A percentile compares a stretch with the other conserved stretches of the same genome.
These are phyloP conservation scores for Apistogramma diplotaenia DNA, from an alignment of 2,113 vertebrate species.

Conservation along the genomic window DNA sequence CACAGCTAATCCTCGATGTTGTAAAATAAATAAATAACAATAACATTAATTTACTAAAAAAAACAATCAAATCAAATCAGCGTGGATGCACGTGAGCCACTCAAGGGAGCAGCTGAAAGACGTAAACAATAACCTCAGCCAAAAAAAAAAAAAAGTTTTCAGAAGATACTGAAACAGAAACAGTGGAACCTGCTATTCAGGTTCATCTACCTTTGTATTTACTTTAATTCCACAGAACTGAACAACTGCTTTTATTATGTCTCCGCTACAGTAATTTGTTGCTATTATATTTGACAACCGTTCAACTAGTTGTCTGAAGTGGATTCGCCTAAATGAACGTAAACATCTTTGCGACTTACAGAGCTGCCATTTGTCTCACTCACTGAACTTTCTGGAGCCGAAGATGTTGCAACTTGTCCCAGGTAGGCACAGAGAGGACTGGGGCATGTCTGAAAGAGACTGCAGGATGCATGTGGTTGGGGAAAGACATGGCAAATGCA, in stretches of 20 bases:
- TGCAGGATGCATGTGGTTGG: neutral
- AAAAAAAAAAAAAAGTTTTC: neutral
- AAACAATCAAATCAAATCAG: neutral
- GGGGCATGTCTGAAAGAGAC: neutral
- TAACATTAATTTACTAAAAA: neutral
- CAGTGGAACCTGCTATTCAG: conserved; percentile 55
- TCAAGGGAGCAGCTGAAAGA: neutral
- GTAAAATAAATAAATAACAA: neutral
- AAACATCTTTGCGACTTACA: neutral
- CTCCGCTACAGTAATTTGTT: conserved; percentile 22
- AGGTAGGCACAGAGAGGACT: neutral
- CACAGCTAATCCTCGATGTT: neutral
- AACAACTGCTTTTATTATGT: conserved; percentile 31
- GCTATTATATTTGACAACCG: conserved; percentile 9
- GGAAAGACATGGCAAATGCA: neutral
- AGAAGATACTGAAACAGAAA: neutral
- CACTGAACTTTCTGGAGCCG: conserved; percentile 44
- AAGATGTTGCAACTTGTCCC: conserved; percentile 68
- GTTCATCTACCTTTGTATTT: conserved; percentile 23
- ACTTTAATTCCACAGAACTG: conserved; percentile 16
- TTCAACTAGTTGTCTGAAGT: conserved; percentile 1
- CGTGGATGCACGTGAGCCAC: neutral
- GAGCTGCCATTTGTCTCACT: conserved; percentile 43
- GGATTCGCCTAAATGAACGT: conserved; percentile 8
- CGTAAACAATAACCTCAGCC: neutral